These are phyloP conservation scores for Vidua chalybeata DNA, from an alignment of 2,113 vertebrate genomes.

Conservation along the genomic window DNA sequence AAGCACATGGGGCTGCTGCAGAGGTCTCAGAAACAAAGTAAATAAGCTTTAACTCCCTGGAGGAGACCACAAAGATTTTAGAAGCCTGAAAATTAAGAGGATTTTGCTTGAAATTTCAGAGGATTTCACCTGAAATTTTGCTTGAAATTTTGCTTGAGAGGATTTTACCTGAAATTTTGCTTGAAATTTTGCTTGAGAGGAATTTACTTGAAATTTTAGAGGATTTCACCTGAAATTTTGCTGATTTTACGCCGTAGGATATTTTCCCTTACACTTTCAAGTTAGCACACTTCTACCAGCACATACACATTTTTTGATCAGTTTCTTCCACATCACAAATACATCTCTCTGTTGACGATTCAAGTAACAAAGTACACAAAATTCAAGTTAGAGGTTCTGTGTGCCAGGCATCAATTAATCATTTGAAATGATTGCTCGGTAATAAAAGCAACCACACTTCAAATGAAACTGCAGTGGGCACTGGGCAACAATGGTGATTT, in stretches of 20 bases:
- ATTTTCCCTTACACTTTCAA: neutral
- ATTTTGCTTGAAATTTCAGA: too few species aligned
- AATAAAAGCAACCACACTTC: neutral
- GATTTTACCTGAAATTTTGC: too few species aligned
- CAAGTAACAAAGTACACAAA: neutral
- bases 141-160: neutral
- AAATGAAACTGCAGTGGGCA: neutral
- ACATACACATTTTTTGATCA: neutral
- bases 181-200: too few species aligned
- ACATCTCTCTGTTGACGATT: neutral
- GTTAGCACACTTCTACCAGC: neutral
- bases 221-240: neutral
- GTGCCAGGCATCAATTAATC: neutral
- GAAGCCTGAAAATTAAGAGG: neutral
- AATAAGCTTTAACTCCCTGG: neutral
- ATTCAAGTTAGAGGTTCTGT: neutral
- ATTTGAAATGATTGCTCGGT: neutral
- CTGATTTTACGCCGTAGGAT: neutral
- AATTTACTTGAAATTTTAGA: too few species aligned
- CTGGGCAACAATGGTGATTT: neutral
- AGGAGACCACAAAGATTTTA: neutral
- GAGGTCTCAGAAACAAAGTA: neutral
- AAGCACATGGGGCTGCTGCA: neutral
- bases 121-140: too few species aligned
- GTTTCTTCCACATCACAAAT: neutral